Base-by-base conservation (phyloP, 2,797 vertebrate species). In the Pipistrellus nathusii region DNA sequence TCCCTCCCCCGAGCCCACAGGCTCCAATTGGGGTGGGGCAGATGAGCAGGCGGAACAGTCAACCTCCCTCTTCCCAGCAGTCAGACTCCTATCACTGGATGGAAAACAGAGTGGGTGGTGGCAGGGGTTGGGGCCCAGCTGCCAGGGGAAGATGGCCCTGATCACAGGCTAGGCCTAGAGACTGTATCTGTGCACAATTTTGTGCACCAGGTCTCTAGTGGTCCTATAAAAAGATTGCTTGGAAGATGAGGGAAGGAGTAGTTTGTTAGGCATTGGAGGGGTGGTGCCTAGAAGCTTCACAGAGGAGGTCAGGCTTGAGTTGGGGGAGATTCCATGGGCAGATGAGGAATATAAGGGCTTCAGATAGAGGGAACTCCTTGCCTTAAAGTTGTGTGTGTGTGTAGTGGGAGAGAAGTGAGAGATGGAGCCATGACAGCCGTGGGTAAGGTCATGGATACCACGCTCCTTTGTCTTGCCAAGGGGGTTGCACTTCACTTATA, bases 61-160 rank as follows among this genome's bases (percentile, higher is more conserved):
- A 23, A 55, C 20, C 20, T 55, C 53, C 8, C 20, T 55, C 8
- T 20, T 20, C 21, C 20, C 6, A 7, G 21, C 20, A 0, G 0
- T 55, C 20, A 55, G 20, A 23, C 8, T 55, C 21, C 20, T 21
- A 55, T 55, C 53, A 55, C 8, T 55, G 21, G 21, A 21, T 55
- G 53, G 53, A 0, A 3, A 55, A 55, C 2, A 3, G 21, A 20
- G 53, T 55, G 8, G 20, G 53, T 55, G 53, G 8, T 2, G 1
- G 20, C 53, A 55, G 18, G 53, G 20, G 53, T 20, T 55, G 53
- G 53, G 20, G 20, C 20, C 53, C 18, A 0, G 53, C 53, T 55
- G 53, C 53, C 20, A 2, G 20, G 21, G 53, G 53, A 55, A 55
- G 53, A 55, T 55, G 53, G 53, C 21, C 8, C 53, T 55, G 53